Evolutionary conservation across 2,797 vertebrate species (phyloP).

Genomic region (Manis pentadactyla): DNA sequence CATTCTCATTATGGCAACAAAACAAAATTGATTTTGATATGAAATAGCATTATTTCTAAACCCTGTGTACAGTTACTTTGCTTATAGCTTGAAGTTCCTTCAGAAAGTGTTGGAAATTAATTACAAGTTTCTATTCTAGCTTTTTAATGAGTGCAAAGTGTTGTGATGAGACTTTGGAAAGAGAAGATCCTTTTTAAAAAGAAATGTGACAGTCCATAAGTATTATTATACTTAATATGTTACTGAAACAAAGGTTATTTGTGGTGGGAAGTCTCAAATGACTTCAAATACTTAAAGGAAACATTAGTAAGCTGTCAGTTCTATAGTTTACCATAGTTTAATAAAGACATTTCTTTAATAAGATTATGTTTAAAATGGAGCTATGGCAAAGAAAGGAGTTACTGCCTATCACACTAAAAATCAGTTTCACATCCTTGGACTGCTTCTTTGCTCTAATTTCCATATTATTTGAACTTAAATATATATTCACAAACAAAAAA

Average conservation of each 20-base stretch:
- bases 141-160: constrained; percentile 51
- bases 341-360: constrained; percentile 34
- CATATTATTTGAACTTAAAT: constrained; percentile 50
- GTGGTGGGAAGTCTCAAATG: background rate
- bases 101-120: constrained; percentile 49
- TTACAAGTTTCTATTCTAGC: constrained; percentile 60
- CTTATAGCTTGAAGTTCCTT: constrained; percentile 22
- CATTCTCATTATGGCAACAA: background rate
- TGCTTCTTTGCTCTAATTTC: constrained; percentile 60
- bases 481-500: constrained; percentile 33
- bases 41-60: constrained; percentile 30
- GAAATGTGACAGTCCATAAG: background rate
- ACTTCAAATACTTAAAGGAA: constrained; percentile 19
- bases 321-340: background rate
- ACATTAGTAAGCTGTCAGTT: constrained; percentile 17
- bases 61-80: constrained; percentile 1
- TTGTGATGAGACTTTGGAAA: constrained; percentile 50
- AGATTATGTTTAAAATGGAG: constrained; percentile 56
- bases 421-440: constrained; percentile 40
- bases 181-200: background rate
- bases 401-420: constrained; percentile 56
- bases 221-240: constrained; percentile 18
- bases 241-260: constrained; percentile 54
- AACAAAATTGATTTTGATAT: background rate
- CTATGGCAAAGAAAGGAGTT: constrained; percentile 39